Conservation (phyloP, 2,888 invertebrate genomes). For the Melinaea menophilus region DNA sequence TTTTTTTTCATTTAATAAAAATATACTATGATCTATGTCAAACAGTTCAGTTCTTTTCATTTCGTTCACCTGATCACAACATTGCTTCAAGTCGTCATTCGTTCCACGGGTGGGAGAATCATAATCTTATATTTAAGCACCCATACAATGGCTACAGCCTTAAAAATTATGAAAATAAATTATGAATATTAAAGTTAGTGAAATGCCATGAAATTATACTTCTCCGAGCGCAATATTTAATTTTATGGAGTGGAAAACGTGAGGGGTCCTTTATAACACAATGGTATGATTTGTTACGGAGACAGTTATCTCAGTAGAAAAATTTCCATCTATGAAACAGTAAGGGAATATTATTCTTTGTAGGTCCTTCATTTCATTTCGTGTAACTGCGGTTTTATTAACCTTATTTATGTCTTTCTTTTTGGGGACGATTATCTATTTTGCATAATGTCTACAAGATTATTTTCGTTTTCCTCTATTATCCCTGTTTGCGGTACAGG, state of each 20-base stretch:
- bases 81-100: background rate
- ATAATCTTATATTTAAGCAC: background rate
- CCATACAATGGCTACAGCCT: background rate
- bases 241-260: conserved; percentile 70
- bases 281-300: conserved; percentile 66
- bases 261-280: conserved; percentile 54
- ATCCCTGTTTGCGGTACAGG: conserved; percentile 14
- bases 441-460: conserved; percentile 28
- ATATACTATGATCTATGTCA: no score
- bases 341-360: conserved; percentile 44
- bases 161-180: conserved; percentile 7
- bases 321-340: conserved; percentile 39
- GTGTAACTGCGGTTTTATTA: conserved; percentile 46
- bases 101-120: background rate
- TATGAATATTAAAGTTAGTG: conserved; percentile 27
- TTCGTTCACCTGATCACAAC: no score
- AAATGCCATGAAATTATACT: conserved; percentile 55
- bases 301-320: conserved; percentile 51
- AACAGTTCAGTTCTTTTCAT: no score
- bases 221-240: conserved; percentile 60
- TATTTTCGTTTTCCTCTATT: conserved; percentile 7
- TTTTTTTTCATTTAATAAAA: no score
- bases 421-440: conserved; percentile 33
- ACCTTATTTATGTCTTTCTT: conserved; percentile 45
- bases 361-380: conserved; percentile 34